Base-by-base conservation (phyloP, 2,797 vertebrate genomes). In the Myotis pilosus region DNA sequence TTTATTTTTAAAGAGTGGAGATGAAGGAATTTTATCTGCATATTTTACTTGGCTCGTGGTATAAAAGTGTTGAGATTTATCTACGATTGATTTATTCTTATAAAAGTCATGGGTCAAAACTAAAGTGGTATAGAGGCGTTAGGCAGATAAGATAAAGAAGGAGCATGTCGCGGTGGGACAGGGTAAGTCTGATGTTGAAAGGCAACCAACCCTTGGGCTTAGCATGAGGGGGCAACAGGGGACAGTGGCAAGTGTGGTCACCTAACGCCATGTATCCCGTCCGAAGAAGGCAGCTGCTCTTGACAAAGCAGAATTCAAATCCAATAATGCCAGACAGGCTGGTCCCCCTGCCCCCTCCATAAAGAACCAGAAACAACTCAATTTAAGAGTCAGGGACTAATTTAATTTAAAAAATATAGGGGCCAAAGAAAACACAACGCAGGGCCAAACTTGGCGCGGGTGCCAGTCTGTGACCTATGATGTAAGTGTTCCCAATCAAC, bases 1-100 rank as follows among this genome's bases (percentile, higher is more conserved):
- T 92, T 78, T 60, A 80, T 78, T 89, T 90, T 95, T 47, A 81
- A 90, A 79, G 19, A 85, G 51, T 44, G 75, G 41, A 47, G 6
- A 76, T 22, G 47, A 69, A 38, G 16, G n/a, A 71, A 36, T 90
- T 33, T 51, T 64, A 71, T 28, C 16, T 25, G 22, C 8, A 64
- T 13, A 66, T 23, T 86, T 71, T 30, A 33, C 20, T 89, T 82
- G 41, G 33, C 25, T 80, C 15, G 8, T 51, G 8, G 7, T 66
- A 30, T 38, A 72, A 96, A 89, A 49, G 8, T 4, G 85, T 57
- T 79, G 22, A 47, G 19, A 82, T 85, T 87, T 57, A 64, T 33
- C 36, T 78, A 79, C 25, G 28, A 36, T 47, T 86, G 22, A 75
- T 25, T 68, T 78, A 90, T 36, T 78, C 22, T 60, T 41, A 4